Evolutionary conservation across 2,797 vertebrate genomes (phyloP), one percentile per base, ranked within the genome.

Genomic region (Margarornis squamiger): DNA sequence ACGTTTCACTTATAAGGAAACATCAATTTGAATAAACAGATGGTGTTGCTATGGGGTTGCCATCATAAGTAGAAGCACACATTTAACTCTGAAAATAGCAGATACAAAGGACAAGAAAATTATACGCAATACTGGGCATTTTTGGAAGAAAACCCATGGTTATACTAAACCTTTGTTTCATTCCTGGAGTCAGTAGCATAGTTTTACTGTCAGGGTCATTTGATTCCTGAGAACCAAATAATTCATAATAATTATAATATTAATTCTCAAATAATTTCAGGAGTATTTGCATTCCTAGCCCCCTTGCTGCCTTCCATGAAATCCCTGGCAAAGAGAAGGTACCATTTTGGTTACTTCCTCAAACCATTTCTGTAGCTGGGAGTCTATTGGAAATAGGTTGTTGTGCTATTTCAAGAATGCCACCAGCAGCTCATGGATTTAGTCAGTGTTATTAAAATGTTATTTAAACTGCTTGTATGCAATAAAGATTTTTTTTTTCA

Each of bases 1-100:
- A 83, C 0, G 0, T 86, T 87, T 84, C 57, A 86, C 74, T 93
- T 86, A 20, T 2, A 48, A 95, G 68, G 70, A 95, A 94, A 87
- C 57, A 90, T 83, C 51, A 54, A 76, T 74, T 74, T 92, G 70
- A 92, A 88, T 88, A 86, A 91, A 86, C 55, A 90, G 91, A 90
- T 92, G 67, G 75, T 88, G 77, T 92, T 95, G 92, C 80, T 90
- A 62, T 66, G 88, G 82, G 77, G 86, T 87, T 89, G 67, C 74
- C 76, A 88, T 85, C 83, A 70, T 57, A 63, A 92, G 63, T 4
- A 92, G 39, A 86, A 93, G 51, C 59, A 79, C 45, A 65, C 30
- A 48, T 76, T 91, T 86, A 34, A 86, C 65, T 92, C 79, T 82
- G 70, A 81, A 96, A 94, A 79, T n/a, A 23, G 73, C 58, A 95